These are phyloP conservation scores for Gyps fulvus DNA, from an alignment of 2,113 vertebrate genomes.

Conservation along the genomic window DNA sequence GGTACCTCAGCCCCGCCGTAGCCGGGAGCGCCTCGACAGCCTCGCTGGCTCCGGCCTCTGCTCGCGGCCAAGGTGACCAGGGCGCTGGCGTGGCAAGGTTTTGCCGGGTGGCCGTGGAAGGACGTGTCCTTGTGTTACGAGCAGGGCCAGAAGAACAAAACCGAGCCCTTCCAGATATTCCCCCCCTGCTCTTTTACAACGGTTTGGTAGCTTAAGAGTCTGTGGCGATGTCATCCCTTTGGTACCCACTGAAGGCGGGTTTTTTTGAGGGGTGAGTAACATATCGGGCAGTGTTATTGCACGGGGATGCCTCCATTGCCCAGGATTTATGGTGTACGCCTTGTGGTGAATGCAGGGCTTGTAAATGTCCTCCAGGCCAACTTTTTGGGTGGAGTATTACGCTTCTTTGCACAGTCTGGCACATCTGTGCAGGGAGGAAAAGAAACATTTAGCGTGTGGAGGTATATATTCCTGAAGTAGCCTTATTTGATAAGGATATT, in stretches of 20 bases:
- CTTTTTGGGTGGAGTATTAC: neutral
- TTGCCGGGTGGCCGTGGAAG: neutral
- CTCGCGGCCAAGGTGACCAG: neutral
- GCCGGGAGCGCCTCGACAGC: neutral
- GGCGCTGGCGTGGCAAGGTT: neutral
- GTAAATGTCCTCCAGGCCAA: neutral
- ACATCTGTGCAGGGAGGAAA: neutral
- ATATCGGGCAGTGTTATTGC: neutral
- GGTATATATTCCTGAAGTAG: neutral
- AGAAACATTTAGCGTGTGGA: neutral
- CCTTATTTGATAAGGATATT: neutral
- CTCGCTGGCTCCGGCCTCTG: neutral
- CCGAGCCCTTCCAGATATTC: neutral
- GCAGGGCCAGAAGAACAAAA: neutral
- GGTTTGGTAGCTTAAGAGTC: neutral
- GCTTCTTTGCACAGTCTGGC: rapidly evolving
- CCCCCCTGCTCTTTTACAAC: rapidly evolving
- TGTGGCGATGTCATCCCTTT: neutral
- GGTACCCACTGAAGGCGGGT: rapidly evolving
- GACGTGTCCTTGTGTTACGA: neutral
- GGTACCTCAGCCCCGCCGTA: rapidly evolving
- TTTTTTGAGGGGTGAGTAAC: neutral
- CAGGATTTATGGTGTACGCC: rapidly evolving
- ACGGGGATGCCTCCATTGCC: neutral
- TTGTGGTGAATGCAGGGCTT: rapidly evolving